A percentile compares a stretch with the other conserved stretches of the same genome.
phyloP scores from a whole-genome alignment of 92 coral and sea anemone species.

The Montipora capitata region DNA sequence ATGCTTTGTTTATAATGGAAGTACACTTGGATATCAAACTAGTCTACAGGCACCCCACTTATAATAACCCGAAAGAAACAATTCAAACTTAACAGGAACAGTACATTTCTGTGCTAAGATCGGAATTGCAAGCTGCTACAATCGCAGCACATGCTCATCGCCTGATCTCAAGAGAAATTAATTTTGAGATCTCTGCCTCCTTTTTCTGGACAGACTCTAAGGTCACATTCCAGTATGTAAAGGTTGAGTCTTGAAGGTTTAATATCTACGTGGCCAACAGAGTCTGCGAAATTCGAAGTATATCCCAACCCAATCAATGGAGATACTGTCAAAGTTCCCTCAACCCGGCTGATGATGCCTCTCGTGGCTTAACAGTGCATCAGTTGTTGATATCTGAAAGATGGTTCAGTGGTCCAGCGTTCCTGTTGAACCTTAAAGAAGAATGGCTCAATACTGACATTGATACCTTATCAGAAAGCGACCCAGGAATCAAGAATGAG shows the following conservation, averaged over 20 bases:
- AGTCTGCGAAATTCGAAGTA: constrained; percentile 67
- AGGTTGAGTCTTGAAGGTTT: constrained; percentile 59
- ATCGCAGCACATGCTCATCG: constrained; percentile 51
- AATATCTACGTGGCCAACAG: constrained; percentile 71
- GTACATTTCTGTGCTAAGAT: constrained; percentile 63
- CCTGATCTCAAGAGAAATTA: constrained; percentile 54
- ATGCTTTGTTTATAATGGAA: too few relatives aligned
- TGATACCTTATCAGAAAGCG: too few relatives aligned
- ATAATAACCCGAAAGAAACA: too few relatives aligned
- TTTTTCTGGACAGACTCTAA: constrained; percentile 77
- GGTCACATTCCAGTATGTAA: constrained; percentile 61
- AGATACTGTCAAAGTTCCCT: constrained; percentile 52
- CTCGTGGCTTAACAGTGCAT: constrained; percentile 24
- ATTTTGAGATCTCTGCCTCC: constrained; percentile 18
- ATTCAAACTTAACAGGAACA: background rate
- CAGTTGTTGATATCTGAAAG: too few relatives aligned
- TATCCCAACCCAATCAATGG: constrained; percentile 51
- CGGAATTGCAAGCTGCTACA: constrained; percentile 68
- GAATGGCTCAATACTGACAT: too few relatives aligned
- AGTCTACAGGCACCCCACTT: constrained; percentile 43
- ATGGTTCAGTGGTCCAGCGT: too few relatives aligned
- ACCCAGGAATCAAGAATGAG: too few relatives aligned
- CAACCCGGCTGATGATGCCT: constrained; percentile 66
- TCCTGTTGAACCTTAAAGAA: too few relatives aligned
- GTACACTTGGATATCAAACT: too few relatives aligned